A percentile compares a stretch with the other conserved stretches of the same genome.
Conservation (phyloP, 1,140 invertebrate species). For the Teleopsis dalmanni region DNA sequence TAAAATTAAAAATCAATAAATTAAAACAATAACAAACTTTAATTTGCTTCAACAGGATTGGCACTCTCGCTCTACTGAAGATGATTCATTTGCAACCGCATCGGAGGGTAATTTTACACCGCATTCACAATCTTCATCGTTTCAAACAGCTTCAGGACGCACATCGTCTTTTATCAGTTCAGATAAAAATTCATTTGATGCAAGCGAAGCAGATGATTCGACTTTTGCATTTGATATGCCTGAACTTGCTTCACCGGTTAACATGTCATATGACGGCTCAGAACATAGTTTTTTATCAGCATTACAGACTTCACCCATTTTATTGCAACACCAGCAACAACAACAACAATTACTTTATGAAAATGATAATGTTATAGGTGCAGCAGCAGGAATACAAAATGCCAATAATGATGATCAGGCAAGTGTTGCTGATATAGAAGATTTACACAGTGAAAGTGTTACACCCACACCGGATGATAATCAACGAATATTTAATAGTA, state of each 20-base stretch:
- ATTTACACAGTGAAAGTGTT: conserved; percentile 34
- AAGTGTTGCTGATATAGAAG: conserved; percentile 28
- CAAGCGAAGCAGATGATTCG: conserved; percentile 31
- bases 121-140: conserved; percentile 58
- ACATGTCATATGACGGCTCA: conserved; percentile 41
- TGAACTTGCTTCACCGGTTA: conserved; percentile 27
- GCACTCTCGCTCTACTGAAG: conserved; percentile 43
- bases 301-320: conserved; percentile 11
- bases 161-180: conserved; percentile 48
- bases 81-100: conserved; percentile 61
- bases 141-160: conserved; percentile 57
- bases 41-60: conserved; percentile 28
- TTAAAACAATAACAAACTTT: no score
- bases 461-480: conserved; percentile 35
- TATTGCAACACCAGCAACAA: conserved; percentile 4
- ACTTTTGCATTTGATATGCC: conserved; percentile 36
- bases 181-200: conserved; percentile 37
- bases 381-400: no score
- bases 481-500: conserved; percentile 16
- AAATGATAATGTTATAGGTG: no score
- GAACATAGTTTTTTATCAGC: conserved; percentile 35
- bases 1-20: no score
- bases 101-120: conserved; percentile 58
- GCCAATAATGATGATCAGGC: conserved; percentile 24
- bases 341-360: background rate